Percentiles rank a stretch among this genome's conserved stretches.
phyloP scores from a whole-genome alignment of 2,113 vertebrate genomes.

The Pseudopipra pipra region DNA sequence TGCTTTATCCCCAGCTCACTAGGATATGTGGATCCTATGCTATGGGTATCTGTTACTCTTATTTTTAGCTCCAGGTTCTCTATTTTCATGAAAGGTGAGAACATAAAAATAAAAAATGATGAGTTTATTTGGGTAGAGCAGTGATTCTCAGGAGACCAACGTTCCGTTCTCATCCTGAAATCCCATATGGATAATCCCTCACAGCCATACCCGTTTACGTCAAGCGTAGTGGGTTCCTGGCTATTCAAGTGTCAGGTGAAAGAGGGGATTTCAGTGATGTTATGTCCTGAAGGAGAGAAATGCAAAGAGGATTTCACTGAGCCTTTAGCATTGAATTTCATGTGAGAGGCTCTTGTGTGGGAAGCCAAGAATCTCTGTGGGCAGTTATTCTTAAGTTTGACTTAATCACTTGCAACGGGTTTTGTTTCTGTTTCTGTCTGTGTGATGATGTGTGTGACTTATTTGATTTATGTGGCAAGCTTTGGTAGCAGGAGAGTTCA shows the following conservation, averaged over 20 bases:
- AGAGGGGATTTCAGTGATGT: neutral
- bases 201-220: neutral
- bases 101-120: neutral
- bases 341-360: neutral
- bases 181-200: neutral
- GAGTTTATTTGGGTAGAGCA: neutral
- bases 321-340: neutral
- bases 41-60: neutral
- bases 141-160: neutral
- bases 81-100: neutral
- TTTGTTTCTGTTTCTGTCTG: neutral
- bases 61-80: slow-evolving; percentile 7
- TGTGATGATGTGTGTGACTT: neutral
- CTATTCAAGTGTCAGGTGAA: neutral
- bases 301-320: neutral
- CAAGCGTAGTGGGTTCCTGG: neutral
- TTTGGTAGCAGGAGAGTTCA: neutral
- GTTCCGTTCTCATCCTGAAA: neutral
- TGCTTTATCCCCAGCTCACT: neutral
- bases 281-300: neutral
- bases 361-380: neutral
- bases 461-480: neutral
- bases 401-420: neutral
- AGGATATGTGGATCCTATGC: neutral
- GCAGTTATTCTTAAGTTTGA: neutral